Conservation (phyloP, 1,140 invertebrate genomes). For the Hypsibius dujardini region DNA sequence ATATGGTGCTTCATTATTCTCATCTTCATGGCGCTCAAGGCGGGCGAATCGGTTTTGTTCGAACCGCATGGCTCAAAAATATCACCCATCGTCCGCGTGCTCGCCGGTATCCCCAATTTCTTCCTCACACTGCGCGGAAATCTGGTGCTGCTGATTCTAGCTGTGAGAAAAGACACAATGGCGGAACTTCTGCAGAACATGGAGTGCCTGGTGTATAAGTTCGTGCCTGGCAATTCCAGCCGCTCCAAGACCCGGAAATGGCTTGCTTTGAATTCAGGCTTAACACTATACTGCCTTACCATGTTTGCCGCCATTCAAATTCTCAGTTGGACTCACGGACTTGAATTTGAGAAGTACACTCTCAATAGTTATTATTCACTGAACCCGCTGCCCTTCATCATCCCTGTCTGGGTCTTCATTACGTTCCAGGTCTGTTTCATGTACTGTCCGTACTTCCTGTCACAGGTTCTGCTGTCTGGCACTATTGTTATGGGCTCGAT, state of each 20-base stretch:
- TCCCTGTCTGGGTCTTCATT: background rate
- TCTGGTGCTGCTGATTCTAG: background rate
- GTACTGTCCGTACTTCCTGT: background rate
- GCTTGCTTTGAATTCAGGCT: background rate
- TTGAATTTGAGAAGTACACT: background rate
- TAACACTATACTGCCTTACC: background rate
- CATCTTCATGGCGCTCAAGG: too few relatives aligned
- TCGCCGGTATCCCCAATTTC: background rate
- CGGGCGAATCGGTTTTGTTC: too few relatives aligned
- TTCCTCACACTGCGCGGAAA: background rate
- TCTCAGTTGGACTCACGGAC: background rate
- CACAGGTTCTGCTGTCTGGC: background rate
- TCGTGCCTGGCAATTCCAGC: too few relatives aligned
- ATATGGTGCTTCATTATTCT: too few relatives aligned
- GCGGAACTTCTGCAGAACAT: background rate
- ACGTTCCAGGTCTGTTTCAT: background rate
- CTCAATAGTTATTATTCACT: background rate
- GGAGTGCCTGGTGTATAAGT: background rate
- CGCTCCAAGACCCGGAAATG: background rate
- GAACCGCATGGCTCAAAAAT: too few relatives aligned
- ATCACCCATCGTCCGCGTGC: background rate
- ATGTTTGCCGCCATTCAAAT: background rate
- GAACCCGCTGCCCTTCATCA: background rate
- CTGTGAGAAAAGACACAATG: background rate
- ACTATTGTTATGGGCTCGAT: background rate